Evolutionary conservation across 2,113 vertebrate species (phyloP).

Genomic region (Lota lota): DNA sequence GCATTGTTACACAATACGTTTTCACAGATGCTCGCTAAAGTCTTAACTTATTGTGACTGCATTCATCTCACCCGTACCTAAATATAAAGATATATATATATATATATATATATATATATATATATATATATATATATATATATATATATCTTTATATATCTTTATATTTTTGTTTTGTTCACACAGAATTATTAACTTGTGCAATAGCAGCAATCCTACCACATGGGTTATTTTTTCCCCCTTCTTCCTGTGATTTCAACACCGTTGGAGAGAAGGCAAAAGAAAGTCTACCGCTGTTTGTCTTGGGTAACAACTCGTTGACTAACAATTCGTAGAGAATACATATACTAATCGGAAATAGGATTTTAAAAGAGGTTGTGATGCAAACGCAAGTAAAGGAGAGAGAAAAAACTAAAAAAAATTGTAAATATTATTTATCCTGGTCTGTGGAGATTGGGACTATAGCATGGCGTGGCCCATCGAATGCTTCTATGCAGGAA

Average conservation of each 20-base stretch:
- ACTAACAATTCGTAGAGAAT: too few relatives aligned
- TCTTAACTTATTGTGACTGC: slow-evolving; percentile 39
- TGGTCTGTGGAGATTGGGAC: too few relatives aligned
- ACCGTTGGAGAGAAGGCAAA: too few relatives aligned
- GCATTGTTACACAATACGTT: too few relatives aligned
- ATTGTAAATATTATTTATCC: slow-evolving; percentile 56
- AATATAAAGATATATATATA: not conserved
- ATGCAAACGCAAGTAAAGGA: slow-evolving; percentile 15
- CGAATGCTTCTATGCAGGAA: not conserved
- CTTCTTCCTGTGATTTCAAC: too few relatives aligned
- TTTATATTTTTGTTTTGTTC: not conserved
- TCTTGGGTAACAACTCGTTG: too few relatives aligned
- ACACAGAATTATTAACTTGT: not conserved
- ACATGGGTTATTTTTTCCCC: not conserved
- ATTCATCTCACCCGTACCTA: not conserved
- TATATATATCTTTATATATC: not conserved
- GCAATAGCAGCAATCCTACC: not conserved
- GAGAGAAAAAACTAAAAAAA: slow-evolving; percentile 17
- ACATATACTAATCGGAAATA: not conserved
- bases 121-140: not conserved
- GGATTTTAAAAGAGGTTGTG: slow-evolving; percentile 1
- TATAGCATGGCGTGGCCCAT: not conserved
- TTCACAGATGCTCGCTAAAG: not conserved
- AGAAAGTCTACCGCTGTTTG: too few relatives aligned
- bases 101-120: not conserved